Base-by-base conservation (phyloP, 2,888 invertebrate species). In the Dicranocentrus wangi region DNA sequence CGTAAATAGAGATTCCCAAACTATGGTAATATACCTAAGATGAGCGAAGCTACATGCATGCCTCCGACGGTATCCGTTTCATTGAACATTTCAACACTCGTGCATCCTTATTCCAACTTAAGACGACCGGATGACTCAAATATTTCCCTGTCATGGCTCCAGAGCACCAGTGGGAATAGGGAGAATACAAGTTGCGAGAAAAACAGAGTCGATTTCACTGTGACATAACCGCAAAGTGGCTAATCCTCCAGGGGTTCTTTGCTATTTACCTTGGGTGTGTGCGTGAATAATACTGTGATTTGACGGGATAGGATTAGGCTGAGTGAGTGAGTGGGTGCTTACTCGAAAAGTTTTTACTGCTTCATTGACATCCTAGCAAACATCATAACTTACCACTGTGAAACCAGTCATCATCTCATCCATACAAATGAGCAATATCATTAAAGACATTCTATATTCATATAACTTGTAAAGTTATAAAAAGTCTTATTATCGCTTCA, bases 141-240 rank as follows among this genome's bases (percentile, higher is more conserved):
- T 76, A 76, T 76, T 76, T 69, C 32, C 61, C 60, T 61, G 76
- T 69, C 68, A 47, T 69, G 47, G 28, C 23, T 21, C 69, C 42
- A 75, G 27, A 61, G 61, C 61, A 72, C 72, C 61, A 8, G 10
- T 10, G 72, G 39, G 61, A 60, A 19, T 47, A 8, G 10, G 19
- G 72, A 43, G 61, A 60, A 19, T 47, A 47, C 28, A 15, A 47
- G 60, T 25, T 61, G 72, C 27, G 23, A 69, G 28, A 51, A 47
- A 25, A 65, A 7, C 13, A 15, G 21, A 69, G 28, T 55, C 10
- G 55, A 10, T 55, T 55, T 55, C n/a, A 55, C 55, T 21, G 55
- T 55, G 21, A 55, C 55, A 55, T 10, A 23, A n/a, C 23, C 55
- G 15, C 23, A 23, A 55, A 55, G 47, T 47, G 47, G 17, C 47